phyloP scores from a whole-genome alignment of 2,797 vertebrate species.

The Phalanger gymnotis region DNA sequence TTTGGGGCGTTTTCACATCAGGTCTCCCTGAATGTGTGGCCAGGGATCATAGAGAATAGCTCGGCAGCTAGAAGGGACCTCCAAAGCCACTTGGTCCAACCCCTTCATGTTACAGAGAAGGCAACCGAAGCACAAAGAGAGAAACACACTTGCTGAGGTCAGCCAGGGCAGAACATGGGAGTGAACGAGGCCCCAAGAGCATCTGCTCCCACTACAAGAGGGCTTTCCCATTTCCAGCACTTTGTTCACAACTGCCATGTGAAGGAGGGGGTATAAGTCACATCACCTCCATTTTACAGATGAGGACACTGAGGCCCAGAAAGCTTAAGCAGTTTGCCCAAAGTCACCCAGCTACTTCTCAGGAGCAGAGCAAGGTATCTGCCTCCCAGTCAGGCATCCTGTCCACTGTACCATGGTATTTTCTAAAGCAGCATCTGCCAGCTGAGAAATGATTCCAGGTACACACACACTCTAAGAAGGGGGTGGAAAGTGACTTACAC shows the following conservation, averaged over 20 bases:
- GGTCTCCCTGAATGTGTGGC: no score
- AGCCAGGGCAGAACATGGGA: neutral
- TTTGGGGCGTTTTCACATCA: no score
- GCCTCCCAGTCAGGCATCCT: neutral
- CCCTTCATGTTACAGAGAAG: neutral
- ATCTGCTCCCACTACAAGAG: neutral
- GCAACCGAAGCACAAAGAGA: no score
- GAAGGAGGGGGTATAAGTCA: neutral
- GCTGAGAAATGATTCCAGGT: neutral
- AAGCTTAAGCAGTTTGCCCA: neutral
- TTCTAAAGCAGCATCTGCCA: neutral
- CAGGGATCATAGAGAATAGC: neutral
- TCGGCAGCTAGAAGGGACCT: neutral
- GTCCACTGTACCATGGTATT: neutral
- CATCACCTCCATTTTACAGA: neutral
- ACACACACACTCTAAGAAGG: neutral
- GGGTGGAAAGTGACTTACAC: neutral
- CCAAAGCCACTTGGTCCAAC: neutral
- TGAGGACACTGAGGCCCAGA: neutral
- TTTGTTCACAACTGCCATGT: neutral
- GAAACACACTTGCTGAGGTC: no score
- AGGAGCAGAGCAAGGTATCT: neutral
- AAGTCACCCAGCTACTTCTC: neutral
- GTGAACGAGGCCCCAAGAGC: neutral
- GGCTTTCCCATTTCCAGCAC: neutral